These are phyloP conservation scores for Drymodes brunneopygia DNA, from an alignment of 2,113 vertebrate genomes.

Conservation along the genomic window DNA sequence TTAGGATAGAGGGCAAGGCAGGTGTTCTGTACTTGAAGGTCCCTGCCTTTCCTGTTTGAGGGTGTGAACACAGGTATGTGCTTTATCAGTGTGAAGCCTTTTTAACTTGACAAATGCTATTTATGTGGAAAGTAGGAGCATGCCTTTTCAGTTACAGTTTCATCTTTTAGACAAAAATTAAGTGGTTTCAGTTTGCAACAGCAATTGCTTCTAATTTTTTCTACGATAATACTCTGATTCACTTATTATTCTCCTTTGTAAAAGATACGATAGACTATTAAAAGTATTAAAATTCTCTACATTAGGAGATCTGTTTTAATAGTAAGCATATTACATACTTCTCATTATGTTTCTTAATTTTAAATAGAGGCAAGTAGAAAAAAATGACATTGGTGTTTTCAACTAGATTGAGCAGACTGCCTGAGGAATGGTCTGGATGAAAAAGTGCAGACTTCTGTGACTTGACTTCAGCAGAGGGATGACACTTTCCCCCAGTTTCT, in stretches of 20 bases:
- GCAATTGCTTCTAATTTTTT: not conserved
- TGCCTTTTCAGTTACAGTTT: not conserved
- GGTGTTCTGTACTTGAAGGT: not conserved
- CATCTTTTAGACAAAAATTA: not conserved
- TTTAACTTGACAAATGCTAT: not conserved
- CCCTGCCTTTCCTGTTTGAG: not conserved
- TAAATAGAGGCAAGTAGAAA: not conserved
- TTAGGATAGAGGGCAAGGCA: not conserved
- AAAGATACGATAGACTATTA: not conserved
- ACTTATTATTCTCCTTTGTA: not conserved
- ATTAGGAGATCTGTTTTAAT: not conserved
- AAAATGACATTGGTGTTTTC: not conserved
- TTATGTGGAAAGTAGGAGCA: not conserved
- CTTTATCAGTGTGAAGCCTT: not conserved
- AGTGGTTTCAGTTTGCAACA: not conserved
- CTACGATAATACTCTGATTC: not conserved
- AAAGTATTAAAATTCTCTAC: not conserved
- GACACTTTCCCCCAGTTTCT: not conserved
- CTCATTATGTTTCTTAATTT: not conserved
- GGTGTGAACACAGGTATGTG: not conserved
- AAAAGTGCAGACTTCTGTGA: not conserved
- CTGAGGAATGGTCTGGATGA: not conserved
- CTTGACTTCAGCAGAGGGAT: not conserved
- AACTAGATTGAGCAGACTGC: not conserved
- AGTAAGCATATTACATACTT: not conserved